These are phyloP conservation scores for Drosophila dives DNA, from an alignment of 2,888 invertebrate species.

Conservation along the genomic window DNA sequence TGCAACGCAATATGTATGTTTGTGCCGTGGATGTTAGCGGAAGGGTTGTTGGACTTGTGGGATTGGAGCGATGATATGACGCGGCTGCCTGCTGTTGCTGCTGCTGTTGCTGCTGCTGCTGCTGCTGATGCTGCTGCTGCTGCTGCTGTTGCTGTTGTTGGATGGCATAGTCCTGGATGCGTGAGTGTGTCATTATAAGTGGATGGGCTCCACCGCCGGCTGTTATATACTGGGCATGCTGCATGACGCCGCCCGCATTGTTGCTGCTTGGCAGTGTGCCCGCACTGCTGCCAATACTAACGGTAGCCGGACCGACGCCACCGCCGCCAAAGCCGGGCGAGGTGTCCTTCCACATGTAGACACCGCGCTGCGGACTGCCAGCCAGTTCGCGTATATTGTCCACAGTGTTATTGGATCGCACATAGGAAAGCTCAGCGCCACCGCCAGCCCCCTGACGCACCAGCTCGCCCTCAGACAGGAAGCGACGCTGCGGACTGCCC, in stretches of 20 bases:
- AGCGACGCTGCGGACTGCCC: conserved; percentile 90
- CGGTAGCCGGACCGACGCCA: conserved; percentile 56
- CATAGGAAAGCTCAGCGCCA: conserved; percentile 87
- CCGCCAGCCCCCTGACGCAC: conserved; percentile 87
- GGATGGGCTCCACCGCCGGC: conserved; percentile 80
- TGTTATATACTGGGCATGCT: conserved; percentile 81
- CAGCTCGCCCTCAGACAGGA: conserved; percentile 93
- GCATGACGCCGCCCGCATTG: conserved; percentile 59
- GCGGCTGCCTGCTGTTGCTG: conserved; percentile 77
- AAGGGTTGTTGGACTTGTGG: conserved; percentile 89
- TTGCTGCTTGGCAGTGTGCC: conserved; percentile 82
- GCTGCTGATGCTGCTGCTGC: conserved; percentile 68
- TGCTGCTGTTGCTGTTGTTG: conserved; percentile 71
- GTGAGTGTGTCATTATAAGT: conserved; percentile 81
- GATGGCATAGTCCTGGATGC: conserved; percentile 81
- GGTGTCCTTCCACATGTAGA: conserved; percentile 92
- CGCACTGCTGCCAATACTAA: conserved; percentile 82
- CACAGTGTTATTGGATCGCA: conserved; percentile 90
- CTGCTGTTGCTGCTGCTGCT: conserved; percentile 79
- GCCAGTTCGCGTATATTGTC: conserved; percentile 95
- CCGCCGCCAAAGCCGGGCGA: conserved; percentile 87
- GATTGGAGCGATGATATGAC: conserved; percentile 89
- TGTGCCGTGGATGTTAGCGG: conserved; percentile 80
- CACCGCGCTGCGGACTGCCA: conserved; percentile 93
- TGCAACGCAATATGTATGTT: conserved; percentile 83